phyloP scores from a whole-genome alignment of 2,113 vertebrate species.

The Piprites chloris region DNA sequence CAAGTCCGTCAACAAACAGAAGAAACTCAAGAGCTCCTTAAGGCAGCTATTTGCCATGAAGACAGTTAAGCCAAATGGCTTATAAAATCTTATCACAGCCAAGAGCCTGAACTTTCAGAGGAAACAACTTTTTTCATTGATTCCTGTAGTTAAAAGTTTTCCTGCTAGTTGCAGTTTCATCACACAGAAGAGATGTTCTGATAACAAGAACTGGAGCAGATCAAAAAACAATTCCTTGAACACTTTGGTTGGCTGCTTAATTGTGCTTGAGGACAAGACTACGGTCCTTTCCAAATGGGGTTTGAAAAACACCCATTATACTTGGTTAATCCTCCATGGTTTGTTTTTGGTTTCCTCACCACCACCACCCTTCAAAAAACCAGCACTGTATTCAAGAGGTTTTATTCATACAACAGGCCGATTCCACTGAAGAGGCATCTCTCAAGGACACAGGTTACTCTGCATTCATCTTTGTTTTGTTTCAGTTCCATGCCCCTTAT shows the following conservation, averaged over 20 bases:
- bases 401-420: not conserved
- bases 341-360: not conserved
- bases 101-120: not conserved
- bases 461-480: not conserved
- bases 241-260: not conserved
- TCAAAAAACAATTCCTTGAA: not conserved
- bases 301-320: not conserved
- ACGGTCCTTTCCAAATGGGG: not conserved
- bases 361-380: not conserved
- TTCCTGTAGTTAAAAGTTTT: not conserved
- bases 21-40: conserved; percentile 68
- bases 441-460: not conserved
- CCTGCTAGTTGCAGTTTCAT: not conserved
- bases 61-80: not conserved
- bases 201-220: not conserved
- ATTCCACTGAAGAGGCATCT: not conserved
- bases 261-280: not conserved
- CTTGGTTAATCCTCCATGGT: not conserved
- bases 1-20: conserved; percentile 65
- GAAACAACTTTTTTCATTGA: not conserved
- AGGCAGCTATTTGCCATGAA: conserved; percentile 12
- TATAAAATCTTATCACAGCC: not conserved
- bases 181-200: not conserved
- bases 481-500: not conserved
- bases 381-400: not conserved